Base-by-base conservation (phyloP, 2,888 invertebrate species). In the Beris chalybata region DNA sequence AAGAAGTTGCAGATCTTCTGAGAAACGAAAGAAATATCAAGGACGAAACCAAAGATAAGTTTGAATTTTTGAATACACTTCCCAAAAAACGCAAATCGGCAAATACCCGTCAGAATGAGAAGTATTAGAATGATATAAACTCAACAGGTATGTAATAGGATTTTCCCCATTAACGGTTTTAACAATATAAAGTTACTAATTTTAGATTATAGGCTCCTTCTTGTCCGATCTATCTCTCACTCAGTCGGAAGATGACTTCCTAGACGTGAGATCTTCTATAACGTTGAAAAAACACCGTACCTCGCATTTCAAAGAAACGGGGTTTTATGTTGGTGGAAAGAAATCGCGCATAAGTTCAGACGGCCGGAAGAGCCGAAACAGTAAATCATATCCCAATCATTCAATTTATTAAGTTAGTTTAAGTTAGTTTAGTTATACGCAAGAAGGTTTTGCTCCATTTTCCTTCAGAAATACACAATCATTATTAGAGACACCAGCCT, bases 1-100 rank as follows among this genome's bases (percentile, higher is more conserved):
- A 85, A 86, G 73, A 89, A 92, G 90, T 91, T 0, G 85, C 90
- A 15, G 91, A 93, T 74, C 80, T 93, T 3, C 80, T 93, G 7
- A 87, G 88, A 71, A 86, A 86, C 68, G 89, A 91, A 72, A 85
- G 86, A 47, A 87, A 89, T 73, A 79, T 93, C 12, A 90, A 92
- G 73, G 89, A 91, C 74, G 90, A 91, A 75, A 92, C 91, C 0
- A 85, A 91, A 65, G 91, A 93, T 76, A 91, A 91, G 77, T 82
- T 94, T 30, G 89, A 90, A 12, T 91, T 91, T 76, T 82, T 93
- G 5, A 89, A 89, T 71, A 86, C 86, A 29, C 80, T 84, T 63
- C 82, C 83, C 4, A 75, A 82, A 13, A 88, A 87, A 55, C 84
- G 86, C 2, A 86, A 85, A 69, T 79, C 79, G 0, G 57, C 32